Conservation (phyloP, 2,113 vertebrate genomes). For the Cololabis saira region DNA sequence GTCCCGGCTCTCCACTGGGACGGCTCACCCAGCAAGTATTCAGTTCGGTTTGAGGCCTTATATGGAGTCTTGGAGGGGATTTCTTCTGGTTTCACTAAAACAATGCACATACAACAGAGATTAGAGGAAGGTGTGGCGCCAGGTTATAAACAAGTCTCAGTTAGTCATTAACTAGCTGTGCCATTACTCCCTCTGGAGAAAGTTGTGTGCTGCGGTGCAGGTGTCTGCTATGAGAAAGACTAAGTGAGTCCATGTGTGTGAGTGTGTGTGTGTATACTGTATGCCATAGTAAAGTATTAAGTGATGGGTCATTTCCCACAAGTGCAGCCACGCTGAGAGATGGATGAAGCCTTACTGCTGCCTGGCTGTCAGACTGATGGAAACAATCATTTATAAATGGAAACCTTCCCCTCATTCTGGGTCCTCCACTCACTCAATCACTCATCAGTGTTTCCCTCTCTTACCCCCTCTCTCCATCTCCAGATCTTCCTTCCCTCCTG, state of each 20-base stretch:
- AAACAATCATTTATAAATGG: conserved; percentile 78
- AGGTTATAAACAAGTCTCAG: no score
- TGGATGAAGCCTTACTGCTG: conserved; percentile 36
- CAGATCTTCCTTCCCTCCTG: background rate
- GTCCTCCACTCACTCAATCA: conserved; percentile 13
- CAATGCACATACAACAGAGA: conserved; percentile 9
- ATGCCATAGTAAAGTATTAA: conserved; percentile 17
- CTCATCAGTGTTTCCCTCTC: conserved; percentile 17
- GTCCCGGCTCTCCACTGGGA: conserved; percentile 64
- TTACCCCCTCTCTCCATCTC: background rate
- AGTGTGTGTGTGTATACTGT: background rate
- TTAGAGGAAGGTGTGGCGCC: no score
- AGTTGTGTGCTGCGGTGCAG: background rate
- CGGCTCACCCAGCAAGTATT: conserved; percentile 70
- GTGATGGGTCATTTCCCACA: conserved; percentile 52
- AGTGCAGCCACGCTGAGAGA: conserved; percentile 41
- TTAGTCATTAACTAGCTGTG: no score
- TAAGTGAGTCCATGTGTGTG: background rate
- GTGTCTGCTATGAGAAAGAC: background rate
- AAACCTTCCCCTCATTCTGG: conserved; percentile 28
- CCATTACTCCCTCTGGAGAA: background rate
- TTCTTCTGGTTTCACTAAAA: conserved; percentile 35
- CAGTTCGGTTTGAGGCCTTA: conserved; percentile 69
- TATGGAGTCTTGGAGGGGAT: conserved; percentile 65
- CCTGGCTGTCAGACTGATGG: conserved; percentile 27